Conservation (phyloP, 2,113 vertebrate species). For the Poeciliopsis turrubarensis region DNA sequence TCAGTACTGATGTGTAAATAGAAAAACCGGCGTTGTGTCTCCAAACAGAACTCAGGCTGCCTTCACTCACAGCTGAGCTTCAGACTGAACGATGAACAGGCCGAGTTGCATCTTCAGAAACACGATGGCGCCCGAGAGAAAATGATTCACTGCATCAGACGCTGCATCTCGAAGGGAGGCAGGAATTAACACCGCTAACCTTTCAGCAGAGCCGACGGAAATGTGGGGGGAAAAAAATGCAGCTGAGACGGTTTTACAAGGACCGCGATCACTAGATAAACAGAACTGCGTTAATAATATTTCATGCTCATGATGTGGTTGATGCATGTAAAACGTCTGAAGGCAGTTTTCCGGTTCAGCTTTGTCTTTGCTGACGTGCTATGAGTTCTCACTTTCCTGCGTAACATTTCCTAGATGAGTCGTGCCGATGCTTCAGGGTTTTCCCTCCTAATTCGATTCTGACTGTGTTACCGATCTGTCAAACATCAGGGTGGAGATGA, state of each 20-base stretch:
- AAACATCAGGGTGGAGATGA: not conserved
- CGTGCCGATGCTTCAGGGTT: not conserved
- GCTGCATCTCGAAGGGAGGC: not conserved
- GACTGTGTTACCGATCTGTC: not conserved
- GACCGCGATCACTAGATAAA: not conserved
- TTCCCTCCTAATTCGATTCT: not conserved
- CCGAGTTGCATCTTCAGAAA: not conserved
- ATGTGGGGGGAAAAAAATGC: not conserved
- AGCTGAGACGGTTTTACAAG: not conserved
- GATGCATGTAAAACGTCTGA: not conserved
- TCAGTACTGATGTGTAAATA: no score
- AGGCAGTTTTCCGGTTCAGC: not conserved
- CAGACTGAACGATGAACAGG: not conserved
- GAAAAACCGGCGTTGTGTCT: no score
- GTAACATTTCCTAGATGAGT: not conserved
- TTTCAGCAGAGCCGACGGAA: not conserved
- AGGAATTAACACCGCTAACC: not conserved
- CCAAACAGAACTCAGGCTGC: no score
- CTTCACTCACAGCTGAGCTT: not conserved
- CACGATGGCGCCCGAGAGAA: not conserved
- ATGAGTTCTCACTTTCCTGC: no score
- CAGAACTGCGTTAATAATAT: not conserved
- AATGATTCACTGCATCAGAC: not conserved
- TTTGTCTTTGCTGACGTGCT: not conserved
- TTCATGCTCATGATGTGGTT: not conserved